Evolutionary conservation across 2,888 invertebrate species (phyloP).

Genomic region (Tenthredo distinguenda): DNA sequence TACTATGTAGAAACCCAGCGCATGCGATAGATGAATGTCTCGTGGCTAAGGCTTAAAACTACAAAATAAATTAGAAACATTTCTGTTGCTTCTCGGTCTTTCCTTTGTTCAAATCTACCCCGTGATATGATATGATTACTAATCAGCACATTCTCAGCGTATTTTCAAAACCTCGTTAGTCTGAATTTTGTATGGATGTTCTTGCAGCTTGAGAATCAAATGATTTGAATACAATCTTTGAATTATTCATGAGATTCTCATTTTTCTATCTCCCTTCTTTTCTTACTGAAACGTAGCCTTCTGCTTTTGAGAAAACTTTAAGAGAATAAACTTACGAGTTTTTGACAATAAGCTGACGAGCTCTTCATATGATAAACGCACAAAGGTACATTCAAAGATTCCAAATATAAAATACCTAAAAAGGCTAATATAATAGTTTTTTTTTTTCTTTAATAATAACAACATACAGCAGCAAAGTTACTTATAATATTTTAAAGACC

Average conservation of each 20-base stretch:
- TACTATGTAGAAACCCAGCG: too few relatives aligned
- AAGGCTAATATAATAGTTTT: constrained; percentile 26
- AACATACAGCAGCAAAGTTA: not conserved
- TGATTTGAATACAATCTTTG: too few relatives aligned
- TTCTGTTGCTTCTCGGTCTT: not conserved
- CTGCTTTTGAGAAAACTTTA: not conserved
- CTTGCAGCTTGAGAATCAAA: too few relatives aligned
- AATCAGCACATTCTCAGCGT: not conserved
- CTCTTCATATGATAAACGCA: not conserved
- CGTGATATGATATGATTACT: not conserved
- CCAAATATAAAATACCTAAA: constrained; percentile 11
- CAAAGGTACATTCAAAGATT: not conserved
- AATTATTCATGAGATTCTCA: too few relatives aligned
- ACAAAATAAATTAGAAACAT: not conserved
- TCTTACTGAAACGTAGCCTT: not conserved
- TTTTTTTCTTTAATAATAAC: not conserved
- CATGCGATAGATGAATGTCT: too few relatives aligned
- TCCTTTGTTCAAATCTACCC: not conserved
- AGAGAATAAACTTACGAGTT: not conserved
- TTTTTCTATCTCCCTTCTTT: not conserved
- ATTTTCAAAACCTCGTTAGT: too few relatives aligned
- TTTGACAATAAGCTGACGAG: not conserved
- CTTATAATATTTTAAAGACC: constrained; percentile 14
- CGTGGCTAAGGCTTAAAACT: too few relatives aligned
- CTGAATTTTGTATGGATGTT: too few relatives aligned